Conservation (phyloP, 2,888 invertebrate species). For the Dromius quadrimaculatus region DNA sequence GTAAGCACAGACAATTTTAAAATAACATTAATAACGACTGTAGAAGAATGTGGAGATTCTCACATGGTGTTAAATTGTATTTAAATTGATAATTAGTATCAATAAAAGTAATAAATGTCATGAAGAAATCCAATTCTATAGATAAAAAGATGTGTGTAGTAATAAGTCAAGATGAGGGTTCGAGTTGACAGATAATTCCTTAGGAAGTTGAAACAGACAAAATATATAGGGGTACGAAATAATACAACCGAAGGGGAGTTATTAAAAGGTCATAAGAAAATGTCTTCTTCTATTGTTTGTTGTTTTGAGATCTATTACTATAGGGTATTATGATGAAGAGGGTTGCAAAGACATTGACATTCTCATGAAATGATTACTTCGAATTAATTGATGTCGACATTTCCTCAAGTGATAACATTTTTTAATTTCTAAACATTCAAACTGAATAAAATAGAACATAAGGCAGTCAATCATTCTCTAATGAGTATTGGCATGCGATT, state of each 20-base stretch:
- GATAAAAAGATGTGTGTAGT: constrained; percentile 10
- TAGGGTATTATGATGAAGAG: constrained; percentile 6
- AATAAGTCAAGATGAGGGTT: constrained; percentile 30
- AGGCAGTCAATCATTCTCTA: too few species aligned
- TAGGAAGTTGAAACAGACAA: constrained; percentile 23
- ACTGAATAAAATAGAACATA: too few species aligned
- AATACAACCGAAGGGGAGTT: constrained; percentile 38
- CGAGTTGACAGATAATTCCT: constrained; percentile 38
- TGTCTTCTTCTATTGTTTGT: constrained; percentile 7
- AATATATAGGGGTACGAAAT: constrained; percentile 35
- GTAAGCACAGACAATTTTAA: neutral
- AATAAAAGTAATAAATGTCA: constrained; percentile 18
- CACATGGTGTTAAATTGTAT: neutral
- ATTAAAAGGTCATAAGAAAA: constrained; percentile 36
- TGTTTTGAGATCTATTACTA: neutral
- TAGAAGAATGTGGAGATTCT: too few species aligned
- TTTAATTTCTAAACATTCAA: too few species aligned
- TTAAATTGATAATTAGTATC: constrained; percentile 31
- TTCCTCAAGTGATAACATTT: too few species aligned
- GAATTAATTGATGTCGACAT: too few species aligned
- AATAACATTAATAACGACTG: neutral
- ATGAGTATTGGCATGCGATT: too few species aligned
- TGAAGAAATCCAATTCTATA: neutral
- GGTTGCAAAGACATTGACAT: neutral
- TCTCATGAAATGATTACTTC: too few species aligned